Percentiles rank a stretch among this genome's conserved stretches.
These are phyloP conservation scores for Genyomyrus donnyi DNA, from an alignment of 2,113 vertebrate species.

Conservation along the genomic window DNA sequence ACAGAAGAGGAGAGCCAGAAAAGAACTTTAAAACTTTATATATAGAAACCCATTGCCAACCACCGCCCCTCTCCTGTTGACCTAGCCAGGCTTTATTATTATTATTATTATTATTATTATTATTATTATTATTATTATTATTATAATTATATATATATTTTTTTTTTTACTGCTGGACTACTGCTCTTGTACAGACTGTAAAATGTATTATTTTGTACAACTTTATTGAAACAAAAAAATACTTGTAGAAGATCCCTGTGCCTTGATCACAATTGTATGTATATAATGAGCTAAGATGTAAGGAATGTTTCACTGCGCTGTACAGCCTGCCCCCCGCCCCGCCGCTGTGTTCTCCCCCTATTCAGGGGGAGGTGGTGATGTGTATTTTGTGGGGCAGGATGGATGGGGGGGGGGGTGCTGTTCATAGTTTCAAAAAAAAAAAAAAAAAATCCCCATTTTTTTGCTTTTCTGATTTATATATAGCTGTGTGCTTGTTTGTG, in stretches of 20 bases:
- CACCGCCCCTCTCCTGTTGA: constrained; percentile 3
- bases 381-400: not conserved
- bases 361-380: constrained; percentile 40
- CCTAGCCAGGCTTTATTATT: not conserved
- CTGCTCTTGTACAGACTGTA: constrained; percentile 93
- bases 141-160: constrained; percentile 32
- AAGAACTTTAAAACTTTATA: not conserved
- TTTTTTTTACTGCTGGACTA: constrained; percentile 79
- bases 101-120: not conserved
- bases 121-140: not conserved
- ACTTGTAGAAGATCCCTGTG: constrained; percentile 89
- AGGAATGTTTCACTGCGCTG: constrained; percentile 87
- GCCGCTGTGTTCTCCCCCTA: constrained; percentile 23
- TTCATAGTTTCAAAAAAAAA: not conserved
- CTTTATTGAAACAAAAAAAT: constrained; percentile 80
- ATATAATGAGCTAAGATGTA: constrained; percentile 84
- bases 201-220: constrained; percentile 96
- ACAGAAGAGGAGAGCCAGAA: not conserved
- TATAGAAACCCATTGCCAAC: constrained; percentile 31
- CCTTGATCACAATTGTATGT: constrained; percentile 86
- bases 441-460: not conserved
- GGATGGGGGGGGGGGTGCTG: not conserved
- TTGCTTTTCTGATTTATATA: constrained; percentile 1
- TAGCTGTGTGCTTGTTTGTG: not conserved
- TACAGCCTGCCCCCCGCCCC: constrained; percentile 59